Evolutionary conservation across 30 jellyfish, hydroid and myxozoan genomes (phyloP), one percentile per base, ranked within the genome.

Genomic region (Cassiopea andromeda): DNA sequence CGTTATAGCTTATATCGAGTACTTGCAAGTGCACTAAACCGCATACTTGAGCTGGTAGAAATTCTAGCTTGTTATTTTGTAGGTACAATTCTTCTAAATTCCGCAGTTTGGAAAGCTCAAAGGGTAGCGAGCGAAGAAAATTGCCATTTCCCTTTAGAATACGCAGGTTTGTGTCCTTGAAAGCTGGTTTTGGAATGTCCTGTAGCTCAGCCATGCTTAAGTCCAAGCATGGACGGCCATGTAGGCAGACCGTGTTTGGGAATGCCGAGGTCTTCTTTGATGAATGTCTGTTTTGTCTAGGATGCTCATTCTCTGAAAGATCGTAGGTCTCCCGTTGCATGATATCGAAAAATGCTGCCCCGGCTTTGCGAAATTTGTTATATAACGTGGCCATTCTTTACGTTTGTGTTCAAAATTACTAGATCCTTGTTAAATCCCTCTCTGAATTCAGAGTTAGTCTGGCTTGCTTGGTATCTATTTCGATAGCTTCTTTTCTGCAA

Each of bases 41-140:
- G 46, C 96, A 89, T 1, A 89, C 84, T 89, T 89, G 96, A 0
- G 96, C 96, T 16, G 96, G 96, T 7, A 89, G 88, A 50, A 89
- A 89, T 48, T 74, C 89, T 2, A 89, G 88, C 9, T 89, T 59
- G 89, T 89, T 89, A 84, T 89, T 89, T 50, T 89, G 96, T 19
- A 78, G 67, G 46, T 89, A 73, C 4, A 89, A 82, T 70, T 89
- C 96, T 74, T 89, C 92, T 14, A 89, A 79, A 16, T 89, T 64
- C 19, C 89, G 79, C 48, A 89, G 75, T 72, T 79, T 72, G 12
- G 89, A 60, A 50, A 89, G 49, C 68, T 81, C 96, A 46, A 80
- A 81, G 15, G 96, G 96, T 74, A 89, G 12, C 18, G 88, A 54
- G 1, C 79, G 91, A 5, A 89, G 78, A 70, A 70, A 81, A 47